phyloP scores from a whole-genome alignment of 2,797 vertebrate species.

The Coccyzus lansbergi region DNA sequence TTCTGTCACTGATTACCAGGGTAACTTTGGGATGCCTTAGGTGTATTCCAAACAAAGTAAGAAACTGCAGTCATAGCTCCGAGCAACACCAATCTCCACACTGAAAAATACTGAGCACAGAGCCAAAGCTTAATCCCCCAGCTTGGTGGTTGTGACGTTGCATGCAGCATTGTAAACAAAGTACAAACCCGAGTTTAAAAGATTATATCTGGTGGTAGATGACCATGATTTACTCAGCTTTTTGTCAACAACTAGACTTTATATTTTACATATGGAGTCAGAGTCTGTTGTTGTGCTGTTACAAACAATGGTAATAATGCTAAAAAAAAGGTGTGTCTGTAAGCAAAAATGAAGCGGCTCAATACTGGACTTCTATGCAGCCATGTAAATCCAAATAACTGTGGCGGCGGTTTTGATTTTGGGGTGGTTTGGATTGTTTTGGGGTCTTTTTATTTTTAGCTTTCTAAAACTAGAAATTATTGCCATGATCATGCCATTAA shows the following conservation, averaged over 20 bases:
- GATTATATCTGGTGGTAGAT: background rate
- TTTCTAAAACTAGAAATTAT: background rate
- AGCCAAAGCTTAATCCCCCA: background rate
- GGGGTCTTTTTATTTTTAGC: background rate
- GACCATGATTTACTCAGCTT: background rate
- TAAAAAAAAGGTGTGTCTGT: background rate
- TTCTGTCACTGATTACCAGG: background rate
- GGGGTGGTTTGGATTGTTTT: background rate
- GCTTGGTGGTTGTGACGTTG: background rate
- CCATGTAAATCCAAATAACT: background rate
- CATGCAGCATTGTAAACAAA: background rate
- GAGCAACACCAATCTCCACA: rapidly evolving
- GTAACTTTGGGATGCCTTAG: background rate
- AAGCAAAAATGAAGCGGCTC: background rate
- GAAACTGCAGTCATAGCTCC: background rate
- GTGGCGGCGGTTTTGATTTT: rapidly evolving
- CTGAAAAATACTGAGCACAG: background rate
- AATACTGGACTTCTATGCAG: background rate
- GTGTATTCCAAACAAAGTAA: background rate
- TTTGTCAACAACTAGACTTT: background rate
- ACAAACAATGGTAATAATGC: background rate
- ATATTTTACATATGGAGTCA: background rate
- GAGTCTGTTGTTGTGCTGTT: background rate
- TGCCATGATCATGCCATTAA: background rate
- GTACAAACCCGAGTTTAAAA: background rate